These are phyloP conservation scores for Cygnus buccinator DNA, from an alignment of 2,113 vertebrate genomes.

Conservation along the genomic window DNA sequence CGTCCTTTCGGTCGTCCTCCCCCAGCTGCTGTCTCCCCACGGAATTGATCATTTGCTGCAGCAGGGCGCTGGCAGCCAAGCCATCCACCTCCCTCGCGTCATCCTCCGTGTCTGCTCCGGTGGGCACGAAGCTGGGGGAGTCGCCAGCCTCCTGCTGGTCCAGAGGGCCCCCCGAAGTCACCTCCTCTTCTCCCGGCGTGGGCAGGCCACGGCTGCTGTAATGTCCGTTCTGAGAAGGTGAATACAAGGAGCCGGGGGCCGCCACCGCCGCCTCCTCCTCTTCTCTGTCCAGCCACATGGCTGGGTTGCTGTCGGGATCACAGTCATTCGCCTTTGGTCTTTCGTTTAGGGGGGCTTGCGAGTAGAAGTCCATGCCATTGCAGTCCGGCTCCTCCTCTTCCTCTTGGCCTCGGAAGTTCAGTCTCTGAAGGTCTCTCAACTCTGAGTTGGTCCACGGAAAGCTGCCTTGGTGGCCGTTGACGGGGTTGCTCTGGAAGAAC, in stretches of 20 bases:
- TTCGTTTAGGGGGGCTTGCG: conserved; percentile 69
- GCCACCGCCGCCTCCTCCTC: conserved; percentile 67
- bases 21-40: conserved; percentile 82
- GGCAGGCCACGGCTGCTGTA: conserved; percentile 78
- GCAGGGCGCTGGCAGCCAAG: conserved; percentile 89
- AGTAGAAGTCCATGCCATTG: conserved; percentile 79
- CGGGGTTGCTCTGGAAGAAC: conserved; percentile 92
- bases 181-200: conserved; percentile 71
- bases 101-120: conserved; percentile 73
- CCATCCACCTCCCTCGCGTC: conserved; percentile 75
- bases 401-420: conserved; percentile 78
- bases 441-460: conserved; percentile 78
- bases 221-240: conserved; percentile 86
- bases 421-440: conserved; percentile 74
- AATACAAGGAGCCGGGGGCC: conserved; percentile 76
- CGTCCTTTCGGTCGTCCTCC: conserved; percentile 86
- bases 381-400: conserved; percentile 86
- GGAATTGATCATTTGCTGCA: conserved; percentile 95
- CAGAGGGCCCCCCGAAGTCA: conserved; percentile 65
- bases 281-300: conserved; percentile 77
- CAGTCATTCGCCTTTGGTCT: conserved; percentile 75
- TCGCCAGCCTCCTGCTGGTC: conserved; percentile 73
- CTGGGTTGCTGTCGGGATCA: conserved; percentile 74
- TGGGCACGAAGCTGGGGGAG: conserved; percentile 70
- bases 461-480: conserved; percentile 78